Base-by-base conservation (phyloP, 1,140 invertebrate species). In the Berghia stephanieae region DNA sequence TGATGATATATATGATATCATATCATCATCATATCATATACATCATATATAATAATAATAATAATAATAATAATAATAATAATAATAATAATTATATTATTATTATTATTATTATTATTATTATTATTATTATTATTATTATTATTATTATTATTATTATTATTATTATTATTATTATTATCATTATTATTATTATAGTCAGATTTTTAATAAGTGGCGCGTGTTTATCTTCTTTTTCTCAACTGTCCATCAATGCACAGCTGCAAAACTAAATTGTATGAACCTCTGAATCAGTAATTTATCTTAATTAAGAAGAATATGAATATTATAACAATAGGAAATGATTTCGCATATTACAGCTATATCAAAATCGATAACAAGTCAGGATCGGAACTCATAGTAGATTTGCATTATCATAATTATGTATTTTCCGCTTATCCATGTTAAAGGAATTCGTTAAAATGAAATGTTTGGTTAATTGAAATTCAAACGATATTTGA, bases 41-140 rank as follows among this genome's bases (percentile, higher is more conserved):
- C n/a, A n/a, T n/a, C n/a, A n/a, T n/a, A n/a, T n/a, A 31, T 63
- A 63, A 31, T 63, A 63, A 31, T 63, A 63, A 31, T 63, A 31
- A 31, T 18, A 63, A 31, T 63, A 63, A 31, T 63, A 63, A 31
- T 63, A 63, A 31, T 63, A 63, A 31, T 63, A 63, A 31, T 63
- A 63, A 31, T 63, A 63, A 31, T 63, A 63, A 31, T 63, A 63
- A 31, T 31, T 16, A 31, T 63, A 31, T 10, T 63, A 63, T 10
- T 63, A 63, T 10, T 63, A 63, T 13, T 31, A 63, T 10, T 63
- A 63, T 13, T 63, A 27, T 10, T 63, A 63, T 10, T 63, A 63
- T 10, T 63, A 31, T 10, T 63, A 31, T 10, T 63, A 63, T 10
- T 63, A 31, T 10, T 63, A 63, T 10, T 63, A 63, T 10, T 63